Conservation (phyloP, 2,888 invertebrate genomes). For the Schrankia costaestrigalis region DNA sequence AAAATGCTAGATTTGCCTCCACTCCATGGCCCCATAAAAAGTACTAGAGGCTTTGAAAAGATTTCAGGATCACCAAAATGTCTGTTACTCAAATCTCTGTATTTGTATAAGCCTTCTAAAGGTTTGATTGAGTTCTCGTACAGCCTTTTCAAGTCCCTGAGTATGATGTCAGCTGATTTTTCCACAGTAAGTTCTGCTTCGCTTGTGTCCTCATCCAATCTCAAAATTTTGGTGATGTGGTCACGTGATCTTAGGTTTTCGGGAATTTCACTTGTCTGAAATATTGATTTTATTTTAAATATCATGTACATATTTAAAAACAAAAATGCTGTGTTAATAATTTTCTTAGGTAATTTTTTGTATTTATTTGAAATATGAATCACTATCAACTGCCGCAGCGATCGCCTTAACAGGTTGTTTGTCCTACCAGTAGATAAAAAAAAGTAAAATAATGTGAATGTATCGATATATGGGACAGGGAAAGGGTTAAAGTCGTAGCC, state of each 20-base stretch:
- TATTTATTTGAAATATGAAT: too few relatives aligned
- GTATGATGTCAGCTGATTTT: constrained; percentile 87
- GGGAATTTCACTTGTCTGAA: constrained; percentile 87
- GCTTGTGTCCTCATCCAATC: constrained; percentile 88
- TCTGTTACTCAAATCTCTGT: constrained; percentile 93
- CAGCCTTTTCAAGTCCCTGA: constrained; percentile 91
- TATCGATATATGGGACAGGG: too few relatives aligned
- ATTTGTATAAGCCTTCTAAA: constrained; percentile 93
- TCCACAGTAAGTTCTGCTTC: constrained; percentile 86
- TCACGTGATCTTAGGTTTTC: constrained; percentile 88
- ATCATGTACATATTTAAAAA: too few relatives aligned
- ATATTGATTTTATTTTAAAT: constrained; percentile 27
- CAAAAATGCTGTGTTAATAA: too few relatives aligned
- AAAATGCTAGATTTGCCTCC: constrained; percentile 97
- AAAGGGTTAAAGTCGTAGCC: too few relatives aligned
- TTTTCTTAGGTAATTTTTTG: too few relatives aligned
- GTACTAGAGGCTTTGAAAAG: constrained; percentile 94
- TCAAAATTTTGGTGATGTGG: constrained; percentile 89
- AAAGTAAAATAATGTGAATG: too few relatives aligned
- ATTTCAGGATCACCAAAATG: constrained; percentile 97
- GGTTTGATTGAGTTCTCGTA: constrained; percentile 95
- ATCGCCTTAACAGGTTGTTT: too few relatives aligned
- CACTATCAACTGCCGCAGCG: too few relatives aligned
- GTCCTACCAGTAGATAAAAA: too few relatives aligned
- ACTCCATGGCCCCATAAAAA: constrained; percentile 98